Percentiles rank a stretch among this genome's conserved stretches.
Evolutionary conservation across 2,888 invertebrate genomes (phyloP).

Genomic region (Eristalinus sepulchralis): DNA sequence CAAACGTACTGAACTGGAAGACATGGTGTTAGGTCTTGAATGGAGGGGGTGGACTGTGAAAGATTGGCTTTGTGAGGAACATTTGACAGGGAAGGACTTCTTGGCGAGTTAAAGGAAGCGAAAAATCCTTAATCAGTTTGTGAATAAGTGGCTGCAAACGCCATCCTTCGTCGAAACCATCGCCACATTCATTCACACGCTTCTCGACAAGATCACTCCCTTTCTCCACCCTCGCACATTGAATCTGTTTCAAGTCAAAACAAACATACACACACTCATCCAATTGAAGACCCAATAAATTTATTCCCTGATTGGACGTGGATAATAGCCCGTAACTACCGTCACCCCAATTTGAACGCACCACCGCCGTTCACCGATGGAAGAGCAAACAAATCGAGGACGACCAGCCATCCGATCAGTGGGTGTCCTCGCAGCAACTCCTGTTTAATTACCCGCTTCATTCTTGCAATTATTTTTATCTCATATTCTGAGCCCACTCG

Average conservation of each 20-base stretch:
- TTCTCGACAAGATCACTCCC: no score
- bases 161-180: no score
- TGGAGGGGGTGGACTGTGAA: background rate
- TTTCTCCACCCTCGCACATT: no score
- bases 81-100: no score
- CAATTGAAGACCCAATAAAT: conserved; percentile 25
- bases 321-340: conserved; percentile 4
- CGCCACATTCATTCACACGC: no score
- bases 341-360: background rate
- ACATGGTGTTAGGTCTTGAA: background rate
- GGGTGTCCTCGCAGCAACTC: conserved; percentile 6
- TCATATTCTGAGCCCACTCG: conserved; percentile 39
- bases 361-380: background rate
- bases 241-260: conserved; percentile 29
- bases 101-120: no score
- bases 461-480: conserved; percentile 70
- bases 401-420: conserved; percentile 22
- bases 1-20: background rate
- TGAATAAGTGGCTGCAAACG: no score
- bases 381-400: conserved; percentile 33
- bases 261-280: background rate
- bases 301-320: background rate
- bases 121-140: no score
- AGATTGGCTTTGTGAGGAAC: background rate
- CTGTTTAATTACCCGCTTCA: conserved; percentile 70